Conservation (phyloP, 2,113 vertebrate species). For the Zosterops lateralis region DNA sequence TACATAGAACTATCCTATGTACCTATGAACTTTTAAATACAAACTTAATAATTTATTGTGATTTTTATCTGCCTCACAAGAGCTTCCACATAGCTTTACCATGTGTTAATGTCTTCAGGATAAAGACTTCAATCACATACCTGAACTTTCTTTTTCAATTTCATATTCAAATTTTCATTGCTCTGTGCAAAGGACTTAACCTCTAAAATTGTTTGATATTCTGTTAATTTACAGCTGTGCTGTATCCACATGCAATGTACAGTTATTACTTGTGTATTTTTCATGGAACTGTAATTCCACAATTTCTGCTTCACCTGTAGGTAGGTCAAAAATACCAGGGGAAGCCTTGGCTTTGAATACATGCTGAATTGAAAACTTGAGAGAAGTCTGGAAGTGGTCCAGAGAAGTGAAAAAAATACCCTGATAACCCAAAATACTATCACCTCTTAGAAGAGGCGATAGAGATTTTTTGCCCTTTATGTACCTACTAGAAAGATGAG, state of each 20-base stretch:
- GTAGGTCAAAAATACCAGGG: not conserved
- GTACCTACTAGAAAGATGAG: not conserved
- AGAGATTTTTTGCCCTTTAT: not conserved
- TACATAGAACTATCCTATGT: not conserved
- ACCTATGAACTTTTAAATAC: not conserved
- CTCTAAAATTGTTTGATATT: not conserved
- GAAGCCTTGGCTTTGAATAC: not conserved
- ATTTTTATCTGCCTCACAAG: not conserved
- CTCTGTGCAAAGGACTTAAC: not conserved
- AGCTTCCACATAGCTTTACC: not conserved
- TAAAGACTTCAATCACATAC: not conserved
- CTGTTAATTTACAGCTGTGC: not conserved
- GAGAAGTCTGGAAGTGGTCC: not conserved
- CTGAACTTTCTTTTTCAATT: not conserved
- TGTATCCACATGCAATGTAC: not conserved
- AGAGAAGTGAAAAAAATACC: not conserved
- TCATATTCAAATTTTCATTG: not conserved
- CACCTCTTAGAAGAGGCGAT: accelerated
- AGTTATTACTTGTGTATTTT: not conserved
- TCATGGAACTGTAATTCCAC: not conserved
- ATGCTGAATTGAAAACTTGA: not conserved
- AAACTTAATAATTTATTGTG: not conserved
- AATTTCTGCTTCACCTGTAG: not conserved
- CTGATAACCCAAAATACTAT: accelerated
- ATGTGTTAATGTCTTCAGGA: not conserved